Base-by-base conservation (phyloP, 2,797 vertebrate genomes). In the Catamblyrhynchus diadema region DNA sequence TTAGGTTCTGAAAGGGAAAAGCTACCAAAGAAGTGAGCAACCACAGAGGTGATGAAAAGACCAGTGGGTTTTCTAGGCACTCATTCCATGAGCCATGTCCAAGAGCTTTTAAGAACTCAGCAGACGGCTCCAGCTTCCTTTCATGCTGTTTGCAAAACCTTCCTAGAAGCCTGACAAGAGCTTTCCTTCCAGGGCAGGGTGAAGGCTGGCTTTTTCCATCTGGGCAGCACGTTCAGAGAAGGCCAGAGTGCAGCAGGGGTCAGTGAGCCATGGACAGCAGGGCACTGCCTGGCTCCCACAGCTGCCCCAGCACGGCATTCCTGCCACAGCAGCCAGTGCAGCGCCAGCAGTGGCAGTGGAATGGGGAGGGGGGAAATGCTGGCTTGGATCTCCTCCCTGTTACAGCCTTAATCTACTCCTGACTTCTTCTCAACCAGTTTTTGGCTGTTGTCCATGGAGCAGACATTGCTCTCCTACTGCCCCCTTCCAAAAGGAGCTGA, bases 371-470 rank as follows among this genome's bases (percentile, higher is more conserved):
- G 90, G 88, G 56, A 86, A 89, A 90, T 14, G 75, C 32, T 73
- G 74, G 8, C 70, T 91, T 97, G 90, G 80, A 92, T 51, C 73
- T 62, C 41, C 53, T 94, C 95, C 94, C 88, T 64, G 39, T 78
- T 69, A 86, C 16, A 73, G 77, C 51, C 64, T 90, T 95, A 93
- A 97, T 95, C 91, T 50, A 64, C 64, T 89, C 51, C 70, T 80
- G 79, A 86, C 91, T 94, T 67, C 87, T 94, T 70, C 88, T 89
- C 87, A 85, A 80, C 87, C 61, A n/a, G 41, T 72, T 95, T 65
- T 80, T 96, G 93, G 93, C 88, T 8, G 3, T n/a, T 88, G 70
- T 93, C 93, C 95, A 95, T 3, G 44, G 27, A 92, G 89, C 67
- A 94, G 77, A 81, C 70, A 91, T 56, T 65, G 81, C 81, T 92